These are phyloP conservation scores for Tragelaphus strepsiceros DNA, from an alignment of 2,113 vertebrate genomes.

Conservation along the genomic window DNA sequence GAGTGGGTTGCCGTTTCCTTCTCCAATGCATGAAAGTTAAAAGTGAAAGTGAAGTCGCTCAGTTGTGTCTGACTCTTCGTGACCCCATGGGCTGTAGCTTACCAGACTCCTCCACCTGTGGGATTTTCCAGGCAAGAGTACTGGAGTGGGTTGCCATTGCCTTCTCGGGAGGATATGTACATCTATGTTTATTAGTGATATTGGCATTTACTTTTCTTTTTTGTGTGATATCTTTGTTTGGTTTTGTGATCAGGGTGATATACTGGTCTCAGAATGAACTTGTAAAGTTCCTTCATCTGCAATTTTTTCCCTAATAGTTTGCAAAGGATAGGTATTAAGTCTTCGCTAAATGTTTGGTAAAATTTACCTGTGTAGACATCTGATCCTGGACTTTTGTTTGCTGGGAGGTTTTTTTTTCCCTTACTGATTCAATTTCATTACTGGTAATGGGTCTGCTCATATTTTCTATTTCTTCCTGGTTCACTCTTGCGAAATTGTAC, in stretches of 20 bases:
- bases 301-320: not conserved
- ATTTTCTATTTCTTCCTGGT: not conserved
- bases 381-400: not conserved
- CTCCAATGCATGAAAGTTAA: too few species aligned
- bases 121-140: too few species aligned
- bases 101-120: too few species aligned
- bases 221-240: not conserved
- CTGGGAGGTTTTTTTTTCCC: not conserved
- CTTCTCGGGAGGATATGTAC: not conserved
- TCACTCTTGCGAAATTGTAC: not conserved
- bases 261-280: not conserved
- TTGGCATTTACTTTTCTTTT: not conserved
- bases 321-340: not conserved
- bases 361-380: not conserved
- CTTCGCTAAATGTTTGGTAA: not conserved
- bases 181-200: not conserved
- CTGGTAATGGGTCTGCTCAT: not conserved
- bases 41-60: too few species aligned
- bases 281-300: not conserved
- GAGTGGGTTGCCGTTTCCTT: too few species aligned
- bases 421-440: not conserved
- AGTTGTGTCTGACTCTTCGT: accelerated
- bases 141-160: too few species aligned
- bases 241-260: not conserved
- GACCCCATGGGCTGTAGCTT: too few species aligned